Evolutionary conservation across 1,140 invertebrate species (phyloP), one percentile per base, ranked within the genome.

Genomic region (Nebria ingens): DNA sequence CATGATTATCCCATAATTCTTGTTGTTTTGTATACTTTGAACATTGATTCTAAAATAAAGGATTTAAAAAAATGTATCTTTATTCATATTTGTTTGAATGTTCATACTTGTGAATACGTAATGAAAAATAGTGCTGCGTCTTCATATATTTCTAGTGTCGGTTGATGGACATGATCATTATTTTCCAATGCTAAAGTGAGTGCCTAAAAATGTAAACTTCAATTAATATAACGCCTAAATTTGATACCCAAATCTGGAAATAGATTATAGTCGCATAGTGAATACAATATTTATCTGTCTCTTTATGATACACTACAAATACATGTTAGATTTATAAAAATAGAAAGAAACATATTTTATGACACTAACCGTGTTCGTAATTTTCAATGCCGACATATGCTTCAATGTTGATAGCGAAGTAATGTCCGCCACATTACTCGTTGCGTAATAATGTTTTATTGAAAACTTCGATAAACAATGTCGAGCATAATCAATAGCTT

Each of bases 91-190:
- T 29, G 4, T 29, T 29, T 29, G 25, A 57, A 21, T 34, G 22
- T 23, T 55, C 58, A 58, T 68, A 73, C 73, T 65, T 76, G 76
- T 2, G 69, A 65, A 60, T 73, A 74, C 12, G 68, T 59, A 2
- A 78, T 45, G 56, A 71, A 76, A 62, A 75, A 77, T 21, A 77
- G 58, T 4, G 65, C 62, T 9, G 65, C 58, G 38, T 71, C 68
- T 59, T 74, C 71, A 53, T 65, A 70, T 38, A 61, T 61, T 52
- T 77, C 73, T 55, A 78, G 61, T 1, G 68, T 69, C 12, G 75
- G 73, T 51, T 73, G 71, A 59, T 74, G 73, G 3, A 64, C 62
- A 57, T 74, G 68, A 21, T 59, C 58, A 3, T 42, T 6, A 20
- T 57, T 57, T 20, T 50, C 51, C 23, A 67, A 58, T 9, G 55